These are phyloP conservation scores for Troglohyphantes excavatus DNA, from an alignment of 2,888 invertebrate genomes.

Conservation along the genomic window DNA sequence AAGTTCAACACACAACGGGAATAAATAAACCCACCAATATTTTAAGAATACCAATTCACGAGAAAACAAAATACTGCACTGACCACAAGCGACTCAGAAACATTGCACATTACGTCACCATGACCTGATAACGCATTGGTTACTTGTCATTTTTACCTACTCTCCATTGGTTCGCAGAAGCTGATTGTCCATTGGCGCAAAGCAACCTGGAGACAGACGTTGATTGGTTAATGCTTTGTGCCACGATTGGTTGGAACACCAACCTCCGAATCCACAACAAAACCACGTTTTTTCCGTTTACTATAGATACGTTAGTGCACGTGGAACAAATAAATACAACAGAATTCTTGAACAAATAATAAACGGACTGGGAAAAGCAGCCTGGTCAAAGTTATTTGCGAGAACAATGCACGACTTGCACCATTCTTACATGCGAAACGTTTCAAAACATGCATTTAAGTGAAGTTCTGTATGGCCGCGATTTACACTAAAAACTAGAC, in stretches of 20 bases:
- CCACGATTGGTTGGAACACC: conserved; percentile 48
- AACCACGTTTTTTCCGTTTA: conserved; percentile 36
- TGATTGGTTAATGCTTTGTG: conserved; percentile 54
- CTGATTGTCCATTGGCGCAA: conserved; percentile 54
- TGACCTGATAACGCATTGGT: conserved; percentile 73
- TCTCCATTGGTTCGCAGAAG: conserved; percentile 69
- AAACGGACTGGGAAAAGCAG: too few species aligned
- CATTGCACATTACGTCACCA: conserved; percentile 75
- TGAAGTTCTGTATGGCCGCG: too few species aligned
- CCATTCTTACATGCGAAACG: too few species aligned
- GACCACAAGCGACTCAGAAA: conserved; percentile 74
- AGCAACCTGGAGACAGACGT: not conserved
- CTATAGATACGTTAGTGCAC: not conserved
- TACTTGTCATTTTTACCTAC: conserved; percentile 64
- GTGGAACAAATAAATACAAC: not conserved
- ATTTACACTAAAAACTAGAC: too few species aligned
- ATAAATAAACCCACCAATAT: conserved; percentile 67
- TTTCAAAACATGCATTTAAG: too few species aligned
- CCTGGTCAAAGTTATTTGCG: too few species aligned
- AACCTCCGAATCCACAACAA: conserved; percentile 73
- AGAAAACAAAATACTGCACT: conserved; percentile 77
- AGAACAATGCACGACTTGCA: too few species aligned
- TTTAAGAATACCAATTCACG: conserved; percentile 58
- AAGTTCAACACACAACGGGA: conserved; percentile 18
- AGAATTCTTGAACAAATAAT: too few species aligned